These are phyloP conservation scores for Diabrotica virgifera DNA, from an alignment of 1,140 invertebrate genomes.

Conservation along the genomic window DNA sequence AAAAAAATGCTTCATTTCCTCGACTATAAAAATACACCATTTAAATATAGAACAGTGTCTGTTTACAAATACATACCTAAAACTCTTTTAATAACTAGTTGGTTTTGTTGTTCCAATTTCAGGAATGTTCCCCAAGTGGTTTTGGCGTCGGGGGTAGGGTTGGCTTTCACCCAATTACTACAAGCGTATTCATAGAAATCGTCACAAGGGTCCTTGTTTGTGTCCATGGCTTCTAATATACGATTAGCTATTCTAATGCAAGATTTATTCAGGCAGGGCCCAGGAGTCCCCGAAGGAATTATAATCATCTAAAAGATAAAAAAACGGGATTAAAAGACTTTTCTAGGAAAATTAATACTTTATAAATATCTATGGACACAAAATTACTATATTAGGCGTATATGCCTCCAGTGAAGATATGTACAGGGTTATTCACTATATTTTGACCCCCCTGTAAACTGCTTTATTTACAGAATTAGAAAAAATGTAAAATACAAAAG, in stretches of 20 bases:
- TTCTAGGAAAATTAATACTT: too few species aligned
- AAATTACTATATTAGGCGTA: too few species aligned
- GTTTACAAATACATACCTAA: constrained; percentile 57
- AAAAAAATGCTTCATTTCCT: too few species aligned
- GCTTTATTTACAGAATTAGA: too few species aligned
- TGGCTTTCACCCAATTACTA: constrained; percentile 87
- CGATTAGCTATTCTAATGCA: constrained; percentile 85
- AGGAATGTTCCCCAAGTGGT: constrained; percentile 95
- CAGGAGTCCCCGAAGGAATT: constrained; percentile 36
- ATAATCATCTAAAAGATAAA: background rate
- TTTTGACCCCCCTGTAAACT: too few species aligned
- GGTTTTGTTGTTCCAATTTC: constrained; percentile 89
- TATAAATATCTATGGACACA: too few species aligned
- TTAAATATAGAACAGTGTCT: too few species aligned
- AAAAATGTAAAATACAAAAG: too few species aligned
- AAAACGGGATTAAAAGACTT: too few species aligned
- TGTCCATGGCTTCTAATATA: constrained; percentile 82
- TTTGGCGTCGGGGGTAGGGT: constrained; percentile 89
- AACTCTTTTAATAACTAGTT: constrained; percentile 86
- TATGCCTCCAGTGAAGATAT: too few species aligned
- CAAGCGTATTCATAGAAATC: constrained; percentile 96
- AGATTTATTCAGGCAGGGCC: constrained; percentile 71
- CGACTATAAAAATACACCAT: too few species aligned
- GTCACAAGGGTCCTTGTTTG: constrained; percentile 78
- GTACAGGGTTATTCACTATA: too few species aligned